These are phyloP conservation scores for Cheilosia variabilis DNA, from an alignment of 2,888 invertebrate genomes.

Conservation along the genomic window DNA sequence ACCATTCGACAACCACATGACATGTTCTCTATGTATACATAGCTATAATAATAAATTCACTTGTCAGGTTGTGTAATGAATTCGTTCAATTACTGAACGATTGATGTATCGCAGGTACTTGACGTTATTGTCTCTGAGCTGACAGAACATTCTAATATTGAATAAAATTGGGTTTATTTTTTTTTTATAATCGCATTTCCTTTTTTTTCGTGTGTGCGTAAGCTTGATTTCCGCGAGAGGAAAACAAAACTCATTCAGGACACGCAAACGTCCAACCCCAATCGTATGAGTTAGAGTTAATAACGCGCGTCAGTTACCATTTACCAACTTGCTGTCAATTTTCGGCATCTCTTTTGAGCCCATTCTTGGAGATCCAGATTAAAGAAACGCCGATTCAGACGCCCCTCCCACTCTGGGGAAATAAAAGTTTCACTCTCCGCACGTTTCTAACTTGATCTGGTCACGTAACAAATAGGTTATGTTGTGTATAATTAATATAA, in stretches of 20 bases:
- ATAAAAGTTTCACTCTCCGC: background rate
- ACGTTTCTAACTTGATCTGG: constrained; percentile 7
- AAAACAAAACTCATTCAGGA: background rate
- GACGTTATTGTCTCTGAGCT: background rate
- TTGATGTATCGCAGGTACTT: constrained; percentile 5
- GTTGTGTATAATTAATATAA: constrained; percentile 11
- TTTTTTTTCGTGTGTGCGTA: background rate
- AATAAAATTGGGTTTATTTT: background rate
- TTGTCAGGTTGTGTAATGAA: constrained; percentile 11
- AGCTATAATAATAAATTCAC: constrained; percentile 14
- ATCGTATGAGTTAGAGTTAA: background rate
- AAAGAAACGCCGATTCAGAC: background rate
- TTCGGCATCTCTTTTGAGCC: background rate
- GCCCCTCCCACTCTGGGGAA: no score
- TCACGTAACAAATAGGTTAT: constrained; percentile 36
- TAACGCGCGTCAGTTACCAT: constrained; percentile 17
- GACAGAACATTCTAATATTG: constrained; percentile 1
- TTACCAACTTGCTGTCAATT: constrained; percentile 7
- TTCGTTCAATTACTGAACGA: constrained; percentile 3
- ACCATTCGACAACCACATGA: background rate
- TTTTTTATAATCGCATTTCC: background rate
- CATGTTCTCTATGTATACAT: background rate
- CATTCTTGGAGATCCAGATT: background rate
- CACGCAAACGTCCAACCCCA: constrained; percentile 6
- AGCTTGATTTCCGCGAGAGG: background rate